These are phyloP conservation scores for Papilio elwesi DNA, from an alignment of 2,888 invertebrate species.

Conservation along the genomic window DNA sequence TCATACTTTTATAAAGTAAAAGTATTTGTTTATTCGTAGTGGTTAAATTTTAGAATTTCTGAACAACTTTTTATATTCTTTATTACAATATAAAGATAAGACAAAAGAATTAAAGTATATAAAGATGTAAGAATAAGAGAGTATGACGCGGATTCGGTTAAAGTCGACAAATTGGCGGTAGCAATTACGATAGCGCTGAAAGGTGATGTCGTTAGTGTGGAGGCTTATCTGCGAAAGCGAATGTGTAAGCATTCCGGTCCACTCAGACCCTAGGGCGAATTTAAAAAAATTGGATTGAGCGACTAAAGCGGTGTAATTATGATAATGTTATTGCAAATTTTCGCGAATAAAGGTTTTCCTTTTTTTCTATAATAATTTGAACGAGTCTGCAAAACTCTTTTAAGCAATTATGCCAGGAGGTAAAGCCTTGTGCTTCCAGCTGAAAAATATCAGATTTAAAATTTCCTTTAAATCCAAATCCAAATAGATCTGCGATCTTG, in stretches of 20 bases:
- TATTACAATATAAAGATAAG: neutral
- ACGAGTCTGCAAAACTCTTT: constrained; percentile 20
- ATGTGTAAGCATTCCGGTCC: constrained; percentile 37
- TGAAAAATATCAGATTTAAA: neutral
- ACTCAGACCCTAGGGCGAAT: constrained; percentile 35
- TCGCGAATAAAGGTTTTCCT: constrained; percentile 23
- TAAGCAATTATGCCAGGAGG: constrained; percentile 8
- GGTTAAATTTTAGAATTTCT: too few species aligned
- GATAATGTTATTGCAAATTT: constrained; percentile 39
- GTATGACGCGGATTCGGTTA: constrained; percentile 1
- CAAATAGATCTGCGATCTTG: too few species aligned
- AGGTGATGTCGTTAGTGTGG: constrained; percentile 36
- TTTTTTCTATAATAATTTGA: constrained; percentile 22
- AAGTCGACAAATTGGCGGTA: constrained; percentile 23
- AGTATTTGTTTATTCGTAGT: too few species aligned
- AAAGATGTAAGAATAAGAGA: neutral
- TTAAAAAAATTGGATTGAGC: constrained; percentile 37
- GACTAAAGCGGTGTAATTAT: constrained; percentile 36
- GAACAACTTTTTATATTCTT: too few species aligned
- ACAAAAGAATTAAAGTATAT: neutral
- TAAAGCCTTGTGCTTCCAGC: constrained; percentile 2
- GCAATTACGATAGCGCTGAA: constrained; percentile 34
- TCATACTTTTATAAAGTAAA: too few species aligned
- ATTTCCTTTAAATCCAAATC: neutral
- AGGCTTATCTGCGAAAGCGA: constrained; percentile 37